These are phyloP conservation scores for Eudorcas thomsonii DNA, from an alignment of 2,113 vertebrate genomes.

Conservation along the genomic window DNA sequence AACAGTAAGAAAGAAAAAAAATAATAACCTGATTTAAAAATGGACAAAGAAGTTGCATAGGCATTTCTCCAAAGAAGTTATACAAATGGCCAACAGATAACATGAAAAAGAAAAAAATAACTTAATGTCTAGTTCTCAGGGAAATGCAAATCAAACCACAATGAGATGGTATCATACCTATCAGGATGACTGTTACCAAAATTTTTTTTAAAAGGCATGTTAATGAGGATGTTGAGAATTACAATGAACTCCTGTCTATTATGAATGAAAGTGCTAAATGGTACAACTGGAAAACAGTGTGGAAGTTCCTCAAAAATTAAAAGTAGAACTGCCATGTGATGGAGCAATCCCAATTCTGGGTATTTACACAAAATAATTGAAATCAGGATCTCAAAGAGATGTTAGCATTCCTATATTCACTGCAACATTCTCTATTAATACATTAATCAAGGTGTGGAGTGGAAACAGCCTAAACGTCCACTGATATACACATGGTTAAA, in stretches of 20 bases:
- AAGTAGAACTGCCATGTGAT: not conserved
- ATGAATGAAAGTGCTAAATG: not conserved
- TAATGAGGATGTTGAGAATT: not conserved
- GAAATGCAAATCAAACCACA: not conserved
- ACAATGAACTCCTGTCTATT: not conserved
- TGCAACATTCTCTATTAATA: not conserved
- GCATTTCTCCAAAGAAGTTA: not conserved
- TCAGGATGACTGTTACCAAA: not conserved
- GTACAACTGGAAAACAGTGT: not conserved
- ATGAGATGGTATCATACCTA: not conserved
- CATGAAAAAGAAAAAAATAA: not conserved
- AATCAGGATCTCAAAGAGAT: not conserved
- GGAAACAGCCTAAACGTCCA: not conserved
- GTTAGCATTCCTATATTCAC: not conserved
- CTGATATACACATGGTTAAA: not conserved
- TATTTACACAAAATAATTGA: not conserved
- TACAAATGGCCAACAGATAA: not conserved
- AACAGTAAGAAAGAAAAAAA: not conserved
- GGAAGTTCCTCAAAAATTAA: not conserved
- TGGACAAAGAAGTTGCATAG: not conserved
- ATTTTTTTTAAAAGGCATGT: not conserved
- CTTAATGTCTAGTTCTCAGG: not conserved
- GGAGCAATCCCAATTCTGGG: not conserved
- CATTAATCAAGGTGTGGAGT: not conserved
- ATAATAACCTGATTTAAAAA: not conserved